phyloP scores from a whole-genome alignment of 1,140 invertebrate genomes.

The Cydia splendana region DNA sequence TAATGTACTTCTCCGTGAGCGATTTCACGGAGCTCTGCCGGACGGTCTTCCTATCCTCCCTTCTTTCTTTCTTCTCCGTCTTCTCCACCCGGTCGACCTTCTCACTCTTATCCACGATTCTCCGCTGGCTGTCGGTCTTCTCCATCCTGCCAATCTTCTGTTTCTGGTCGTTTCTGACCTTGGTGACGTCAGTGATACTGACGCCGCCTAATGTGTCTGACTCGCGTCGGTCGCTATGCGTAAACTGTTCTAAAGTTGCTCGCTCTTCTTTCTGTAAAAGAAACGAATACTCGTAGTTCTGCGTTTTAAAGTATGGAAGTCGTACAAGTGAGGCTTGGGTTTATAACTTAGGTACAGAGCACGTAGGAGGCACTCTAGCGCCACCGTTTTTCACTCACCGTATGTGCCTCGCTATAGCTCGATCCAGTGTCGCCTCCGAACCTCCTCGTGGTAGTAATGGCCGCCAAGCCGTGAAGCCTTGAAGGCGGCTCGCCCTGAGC shows the following conservation, averaged over 20 bases:
- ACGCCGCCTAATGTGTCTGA: conserved; percentile 56
- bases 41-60: conserved; percentile 75
- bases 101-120: conserved; percentile 77
- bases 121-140: conserved; percentile 34
- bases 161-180: background rate
- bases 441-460: conserved; percentile 72
- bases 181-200: conserved; percentile 40
- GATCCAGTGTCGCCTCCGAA: conserved; percentile 75
- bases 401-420: conserved; percentile 56
- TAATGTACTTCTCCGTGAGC: conserved; percentile 87
- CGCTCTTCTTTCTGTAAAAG: conserved; percentile 63
- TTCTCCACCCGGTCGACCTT: conserved; percentile 29
- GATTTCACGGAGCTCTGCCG: conserved; percentile 85
- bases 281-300: conserved; percentile 10
- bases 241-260: conserved; percentile 68
- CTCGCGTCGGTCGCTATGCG: conserved; percentile 62
- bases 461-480: conserved; percentile 63
- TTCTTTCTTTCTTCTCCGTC: conserved; percentile 39
- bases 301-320: conserved; percentile 34
- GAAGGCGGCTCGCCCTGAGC: conserved; percentile 60
- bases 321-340: background rate
- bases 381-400: conserved; percentile 56
- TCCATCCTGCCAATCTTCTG: background rate
- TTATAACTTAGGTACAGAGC: conserved; percentile 24
- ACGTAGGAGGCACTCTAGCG: too few relatives aligned